These are phyloP conservation scores for Barbus barbus DNA, from an alignment of 2,113 vertebrate species.

Conservation along the genomic window DNA sequence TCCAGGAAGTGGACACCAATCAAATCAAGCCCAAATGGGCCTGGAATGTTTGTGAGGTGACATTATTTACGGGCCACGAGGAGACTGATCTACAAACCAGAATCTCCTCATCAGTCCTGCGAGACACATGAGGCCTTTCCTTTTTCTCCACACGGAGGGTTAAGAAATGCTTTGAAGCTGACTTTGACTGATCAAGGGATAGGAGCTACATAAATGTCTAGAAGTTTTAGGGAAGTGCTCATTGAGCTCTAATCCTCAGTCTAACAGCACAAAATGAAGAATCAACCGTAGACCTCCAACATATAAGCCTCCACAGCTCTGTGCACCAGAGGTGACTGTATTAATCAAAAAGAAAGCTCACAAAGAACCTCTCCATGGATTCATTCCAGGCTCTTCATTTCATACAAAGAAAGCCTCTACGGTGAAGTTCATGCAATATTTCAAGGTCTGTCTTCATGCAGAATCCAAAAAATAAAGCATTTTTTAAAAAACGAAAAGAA, in stretches of 20 bases:
- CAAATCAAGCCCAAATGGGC: constrained; percentile 64
- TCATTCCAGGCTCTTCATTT: constrained; percentile 1
- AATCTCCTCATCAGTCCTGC: constrained; percentile 43
- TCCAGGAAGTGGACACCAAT: constrained; percentile 72
- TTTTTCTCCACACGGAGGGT: constrained; percentile 12
- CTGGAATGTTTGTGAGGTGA: constrained; percentile 58
- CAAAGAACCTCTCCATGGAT: not conserved
- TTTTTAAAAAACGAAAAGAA: not conserved
- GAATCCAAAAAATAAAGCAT: not conserved
- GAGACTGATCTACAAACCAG: constrained; percentile 37
- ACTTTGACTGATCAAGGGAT: constrained; percentile 40
- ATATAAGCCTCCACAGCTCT: constrained; percentile 6
- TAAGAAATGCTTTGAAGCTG: constrained; percentile 42
- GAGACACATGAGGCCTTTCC: constrained; percentile 38
- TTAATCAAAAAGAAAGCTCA: constrained; percentile 7
- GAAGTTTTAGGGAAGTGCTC: constrained; percentile 20
- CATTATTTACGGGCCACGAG: constrained; percentile 45
- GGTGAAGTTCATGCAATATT: not conserved
- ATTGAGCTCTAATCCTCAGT: constrained; percentile 34
- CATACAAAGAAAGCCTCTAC: not conserved
- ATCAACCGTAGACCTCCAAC: constrained; percentile 15
- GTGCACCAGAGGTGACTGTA: constrained; percentile 6
- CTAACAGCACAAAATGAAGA: constrained; percentile 28
- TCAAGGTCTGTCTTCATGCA: no score
- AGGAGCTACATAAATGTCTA: constrained; percentile 25